Base-by-base conservation (phyloP, 53 echinoderm and acorn worm species). In the Henricia sp. region DNA sequence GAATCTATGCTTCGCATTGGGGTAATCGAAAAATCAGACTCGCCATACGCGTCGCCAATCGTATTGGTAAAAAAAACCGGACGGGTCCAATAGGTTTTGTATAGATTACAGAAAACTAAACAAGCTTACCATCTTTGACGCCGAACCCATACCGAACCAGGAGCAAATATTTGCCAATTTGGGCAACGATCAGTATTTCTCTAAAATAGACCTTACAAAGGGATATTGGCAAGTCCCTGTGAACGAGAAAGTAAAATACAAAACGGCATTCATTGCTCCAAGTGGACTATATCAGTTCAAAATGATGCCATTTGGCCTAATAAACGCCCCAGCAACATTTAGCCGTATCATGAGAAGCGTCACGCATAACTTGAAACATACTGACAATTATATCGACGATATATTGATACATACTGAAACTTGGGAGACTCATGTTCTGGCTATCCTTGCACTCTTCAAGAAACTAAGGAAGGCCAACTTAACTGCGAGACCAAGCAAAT, bases 341-440 rank as follows among this genome's bases (percentile, higher is more conserved):
- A 85, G 73, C 56, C 70, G 74, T 38, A 44, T 85, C 23, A 85
- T 85, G 86, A 59, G 86, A 40, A 34, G 50, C 19, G 25, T 84
- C 50, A 28, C 68, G 17, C 37, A 63, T 10, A 74, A 59, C 11
- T 20, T 85, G 32, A 19, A 58, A 24, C n/a, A 60, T 3, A 73
- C 74, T 24, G 33, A 60, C 14, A 82, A 87, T 48, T 91, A 91
- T 53, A 91, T 87, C 16, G 87, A 91, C 56, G 87, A 91, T 52
- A 86, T 90, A 10, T 51, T 91, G 27, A 76, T 91, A 12, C 77
- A 91, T 70, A 87, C 87, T 23, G 9, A 67, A 4, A 76, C 75
- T 26, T 87, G 68, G 76, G 87, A 91, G 53, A 75, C 83, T 20
- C 91, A 91, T 62, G 32, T 91, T 44, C 44, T 9, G 13, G 44